Base-by-base conservation (phyloP, 1,140 invertebrate species). In the Kradibia gibbosae region DNA sequence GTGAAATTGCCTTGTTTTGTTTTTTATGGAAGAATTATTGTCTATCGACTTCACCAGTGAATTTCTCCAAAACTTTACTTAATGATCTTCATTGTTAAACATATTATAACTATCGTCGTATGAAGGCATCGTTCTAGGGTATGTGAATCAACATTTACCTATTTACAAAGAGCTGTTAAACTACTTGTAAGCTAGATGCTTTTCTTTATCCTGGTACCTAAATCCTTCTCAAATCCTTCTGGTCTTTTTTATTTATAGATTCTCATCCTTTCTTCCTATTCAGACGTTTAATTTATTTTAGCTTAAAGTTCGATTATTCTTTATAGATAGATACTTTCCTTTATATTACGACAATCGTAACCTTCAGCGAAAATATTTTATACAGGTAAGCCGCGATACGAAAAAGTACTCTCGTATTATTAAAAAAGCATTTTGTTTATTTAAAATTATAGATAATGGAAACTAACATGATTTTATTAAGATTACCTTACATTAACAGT, bases 1-100 rank as follows among this genome's bases (percentile, higher is more conserved):
- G 48, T 71, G 34, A n/a, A 50, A 36, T 55, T 50, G 39, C 0
- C 10, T 17, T 48, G 22, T 42, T 0, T 42, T 28, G 17, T 62
- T 42, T 11, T 65, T 65, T 34, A 22, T n/a, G 5, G 31, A 31
- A 57, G 73, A 39, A 34, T 57, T 70, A 78, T 78, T 50, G 77
- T 50, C 71, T 78, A 78, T 78, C 65, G 77, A 71, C 48, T 78
- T 45, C 31, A 7, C 31, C 48, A 78, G 62, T 78, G 62, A 53
- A 71, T 65, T 78, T 48, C 5, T 42, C 28, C 71, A 15, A 48
- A n/a, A 45, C 57, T 48, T 22, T 76, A 22, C 55, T 42, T 3
- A 10, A 45, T 3, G 13, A 25, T 67, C 1, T 22, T 50, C 73
- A 22, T 75, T 75, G n/a, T 17, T 50, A 3, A 28, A 48, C 71